A percentile compares a stretch with the other conserved stretches of the same genome.
Conservation (phyloP, 1,140 invertebrate species). For the Lanistes nyassanus region DNA sequence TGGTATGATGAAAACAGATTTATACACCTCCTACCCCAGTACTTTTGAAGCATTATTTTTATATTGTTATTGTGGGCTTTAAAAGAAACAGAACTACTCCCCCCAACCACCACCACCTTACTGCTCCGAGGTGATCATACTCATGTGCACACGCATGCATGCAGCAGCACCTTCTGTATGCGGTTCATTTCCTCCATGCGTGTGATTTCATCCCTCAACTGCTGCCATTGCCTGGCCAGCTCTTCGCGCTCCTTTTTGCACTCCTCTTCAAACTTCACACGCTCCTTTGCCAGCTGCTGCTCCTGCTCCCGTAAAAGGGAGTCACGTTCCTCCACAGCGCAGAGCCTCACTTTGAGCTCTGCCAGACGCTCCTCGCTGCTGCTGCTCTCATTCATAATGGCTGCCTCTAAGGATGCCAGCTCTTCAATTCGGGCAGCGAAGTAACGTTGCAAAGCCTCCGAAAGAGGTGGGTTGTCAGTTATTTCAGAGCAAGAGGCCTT, state of each 20-base stretch:
- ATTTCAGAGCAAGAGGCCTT: slow-evolving; percentile 19
- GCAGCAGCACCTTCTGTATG: slow-evolving; percentile 54
- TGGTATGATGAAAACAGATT: too few relatives aligned
- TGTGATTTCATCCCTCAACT: slow-evolving; percentile 50
- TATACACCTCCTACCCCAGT: too few relatives aligned
- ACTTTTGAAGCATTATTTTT: too few relatives aligned
- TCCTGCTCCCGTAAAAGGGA: slow-evolving; percentile 39
- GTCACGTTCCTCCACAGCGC: slow-evolving; percentile 35
- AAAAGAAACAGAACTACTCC: too few relatives aligned
- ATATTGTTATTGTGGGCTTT: too few relatives aligned
- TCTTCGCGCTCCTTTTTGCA: slow-evolving; percentile 48
- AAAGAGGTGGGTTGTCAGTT: slow-evolving; percentile 18
- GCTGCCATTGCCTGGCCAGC: slow-evolving; percentile 51
- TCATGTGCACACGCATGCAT: too few relatives aligned
- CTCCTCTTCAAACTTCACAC: slow-evolving; percentile 38
- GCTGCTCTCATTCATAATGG: slow-evolving; percentile 26
- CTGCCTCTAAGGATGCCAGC: neutral
- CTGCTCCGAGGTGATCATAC: too few relatives aligned
- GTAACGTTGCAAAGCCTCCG: slow-evolving; percentile 19
- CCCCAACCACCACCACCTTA: too few relatives aligned
- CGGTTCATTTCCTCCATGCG: slow-evolving; percentile 54
- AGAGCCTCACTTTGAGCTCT: slow-evolving; percentile 40
- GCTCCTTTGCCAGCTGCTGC: slow-evolving; percentile 35
- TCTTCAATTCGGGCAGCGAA: slow-evolving; percentile 21
- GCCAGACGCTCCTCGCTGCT: slow-evolving; percentile 32